Conservation (phyloP, 1,140 invertebrate genomes). For the Pygmarrhopalites habei region DNA sequence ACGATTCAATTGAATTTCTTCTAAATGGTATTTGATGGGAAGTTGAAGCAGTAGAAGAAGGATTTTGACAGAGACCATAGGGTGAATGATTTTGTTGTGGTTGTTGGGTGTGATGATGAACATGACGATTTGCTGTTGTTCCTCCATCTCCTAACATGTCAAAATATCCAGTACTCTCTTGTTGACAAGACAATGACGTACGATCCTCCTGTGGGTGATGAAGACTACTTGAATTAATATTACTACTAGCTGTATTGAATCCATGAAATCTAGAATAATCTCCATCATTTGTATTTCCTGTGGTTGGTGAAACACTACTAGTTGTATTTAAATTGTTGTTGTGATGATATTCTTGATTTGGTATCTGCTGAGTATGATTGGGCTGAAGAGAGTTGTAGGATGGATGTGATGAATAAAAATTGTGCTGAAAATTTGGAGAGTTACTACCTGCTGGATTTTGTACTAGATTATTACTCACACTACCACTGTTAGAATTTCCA, state of each 20-base stretch:
- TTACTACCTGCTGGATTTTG: not conserved
- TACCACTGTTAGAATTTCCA: slow-evolving; percentile 5
- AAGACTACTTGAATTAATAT: not conserved
- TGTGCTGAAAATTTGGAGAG: not conserved
- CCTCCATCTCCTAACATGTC: not conserved
- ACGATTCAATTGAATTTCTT: slow-evolving; percentile 39
- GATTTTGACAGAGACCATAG: slow-evolving; percentile 16
- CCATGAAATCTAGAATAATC: slow-evolving; percentile 2
- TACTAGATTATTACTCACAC: not conserved
- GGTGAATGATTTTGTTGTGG: slow-evolving; percentile 15
- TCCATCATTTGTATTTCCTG: not conserved
- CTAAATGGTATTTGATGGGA: slow-evolving; percentile 24
- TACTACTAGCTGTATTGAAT: slow-evolving; percentile 1
- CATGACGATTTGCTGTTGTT: no score
- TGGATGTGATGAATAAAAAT: slow-evolving; percentile 6
- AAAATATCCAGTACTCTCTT: not conserved
- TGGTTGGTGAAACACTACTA: no score
- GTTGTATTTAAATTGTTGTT: slow-evolving; percentile 2
- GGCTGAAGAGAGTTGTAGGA: not conserved
- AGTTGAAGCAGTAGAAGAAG: no score
- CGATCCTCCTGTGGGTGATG: not conserved
- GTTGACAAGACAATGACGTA: not conserved
- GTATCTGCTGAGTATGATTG: not conserved
- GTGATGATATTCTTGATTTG: slow-evolving; percentile 5
- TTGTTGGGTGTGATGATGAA: not conserved